Evolutionary conservation across 1,140 invertebrate species (phyloP).

Genomic region (Idris sp.): DNA sequence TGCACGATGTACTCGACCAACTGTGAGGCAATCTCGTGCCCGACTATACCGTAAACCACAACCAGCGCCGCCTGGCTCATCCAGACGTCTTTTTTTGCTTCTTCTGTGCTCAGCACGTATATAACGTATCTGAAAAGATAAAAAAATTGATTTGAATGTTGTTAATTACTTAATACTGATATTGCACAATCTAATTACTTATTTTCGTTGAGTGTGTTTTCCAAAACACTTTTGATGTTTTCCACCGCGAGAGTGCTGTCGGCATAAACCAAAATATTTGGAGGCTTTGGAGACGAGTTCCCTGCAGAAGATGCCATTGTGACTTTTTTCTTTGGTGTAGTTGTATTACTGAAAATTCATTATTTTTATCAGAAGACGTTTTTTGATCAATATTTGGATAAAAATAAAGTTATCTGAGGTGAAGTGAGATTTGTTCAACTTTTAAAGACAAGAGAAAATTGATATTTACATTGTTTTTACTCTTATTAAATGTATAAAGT

Average conservation of each 20-base stretch:
- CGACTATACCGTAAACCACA: constrained; percentile 87
- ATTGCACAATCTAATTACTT: too few relatives aligned
- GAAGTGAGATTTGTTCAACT: too few relatives aligned
- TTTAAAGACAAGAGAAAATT: too few relatives aligned
- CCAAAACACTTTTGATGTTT: constrained; percentile 83
- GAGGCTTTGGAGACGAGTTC: constrained; percentile 82
- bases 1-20: constrained; percentile 85
- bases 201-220: constrained; percentile 84
- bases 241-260: constrained; percentile 86
- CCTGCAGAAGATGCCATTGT: too few relatives aligned
- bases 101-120: constrained; percentile 83
- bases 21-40: constrained; percentile 81
- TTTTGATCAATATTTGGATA: too few relatives aligned
- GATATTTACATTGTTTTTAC: too few relatives aligned
- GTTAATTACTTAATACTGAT: too few relatives aligned
- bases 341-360: constrained; percentile 37
- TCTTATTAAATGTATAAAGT: too few relatives aligned
- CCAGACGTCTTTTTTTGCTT: constrained; percentile 83
- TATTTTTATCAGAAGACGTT: too few relatives aligned
- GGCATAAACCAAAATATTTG: constrained; percentile 90
- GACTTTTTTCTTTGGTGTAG: constrained; percentile 53
- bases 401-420: constrained; percentile 8
- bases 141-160: not conserved
- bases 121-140: constrained; percentile 81
- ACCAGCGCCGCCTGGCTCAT: constrained; percentile 85